A percentile compares a stretch with the other conserved stretches of the same genome.
Conservation (phyloP, 2,113 vertebrate genomes). For the Hylia prasina region DNA sequence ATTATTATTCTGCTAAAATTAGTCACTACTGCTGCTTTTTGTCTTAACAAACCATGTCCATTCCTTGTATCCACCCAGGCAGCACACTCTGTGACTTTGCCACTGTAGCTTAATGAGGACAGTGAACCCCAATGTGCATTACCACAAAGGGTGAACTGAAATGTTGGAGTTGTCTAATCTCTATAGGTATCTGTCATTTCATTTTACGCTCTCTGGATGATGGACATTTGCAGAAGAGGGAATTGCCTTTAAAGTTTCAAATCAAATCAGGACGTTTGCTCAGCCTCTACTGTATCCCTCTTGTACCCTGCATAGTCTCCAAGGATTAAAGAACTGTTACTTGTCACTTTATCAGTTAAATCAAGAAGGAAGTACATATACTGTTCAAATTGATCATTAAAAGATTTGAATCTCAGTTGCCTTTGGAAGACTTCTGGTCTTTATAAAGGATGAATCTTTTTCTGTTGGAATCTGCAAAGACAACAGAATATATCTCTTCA, state of each 20-base stretch:
- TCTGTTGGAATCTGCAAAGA: not conserved
- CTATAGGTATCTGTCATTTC: not conserved
- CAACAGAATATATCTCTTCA: not conserved
- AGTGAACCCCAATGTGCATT: not conserved
- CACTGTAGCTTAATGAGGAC: not conserved
- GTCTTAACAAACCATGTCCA: conserved; percentile 19
- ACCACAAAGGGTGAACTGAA: not conserved
- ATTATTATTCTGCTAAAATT: conserved; percentile 39
- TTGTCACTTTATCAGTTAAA: conserved; percentile 41
- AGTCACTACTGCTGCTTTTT: conserved; percentile 22
- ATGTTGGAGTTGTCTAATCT: not conserved
- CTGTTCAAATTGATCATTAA: conserved; percentile 6
- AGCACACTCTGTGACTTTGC: conserved; percentile 15
- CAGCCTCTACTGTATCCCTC: not conserved
- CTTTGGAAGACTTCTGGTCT: not conserved
- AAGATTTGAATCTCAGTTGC: conserved; percentile 24
- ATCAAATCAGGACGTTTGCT: conserved; percentile 19
- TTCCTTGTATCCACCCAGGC: not conserved
- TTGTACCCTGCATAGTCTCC: not conserved
- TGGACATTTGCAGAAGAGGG: not conserved
- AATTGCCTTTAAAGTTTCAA: conserved; percentile 11
- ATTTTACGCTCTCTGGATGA: conserved; percentile 11
- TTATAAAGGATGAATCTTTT: not conserved
- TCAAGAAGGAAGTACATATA: conserved; percentile 18
- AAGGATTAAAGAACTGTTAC: conserved; percentile 22